A percentile compares a stretch with the other conserved stretches of the same genome.
Conservation (phyloP, 2,888 invertebrate genomes). For the Drosophila trichaetosa region DNA sequence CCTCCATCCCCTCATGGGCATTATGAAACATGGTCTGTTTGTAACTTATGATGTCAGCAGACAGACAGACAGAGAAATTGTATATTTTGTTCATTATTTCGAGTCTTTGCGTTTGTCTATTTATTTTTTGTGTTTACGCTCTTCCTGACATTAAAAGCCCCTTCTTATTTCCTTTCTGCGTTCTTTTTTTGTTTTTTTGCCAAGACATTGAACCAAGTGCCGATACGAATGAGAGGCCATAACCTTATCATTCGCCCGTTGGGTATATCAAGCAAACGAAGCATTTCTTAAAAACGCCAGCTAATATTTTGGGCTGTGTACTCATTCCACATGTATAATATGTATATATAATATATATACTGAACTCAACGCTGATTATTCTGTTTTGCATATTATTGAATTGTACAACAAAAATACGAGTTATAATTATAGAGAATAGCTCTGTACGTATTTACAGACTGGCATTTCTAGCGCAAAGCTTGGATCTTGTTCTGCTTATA, state of each 20-base stretch:
- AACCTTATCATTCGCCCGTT: conserved; percentile 27
- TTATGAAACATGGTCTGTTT: conserved; percentile 36
- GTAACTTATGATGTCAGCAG: conserved; percentile 70
- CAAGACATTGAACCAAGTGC: conserved; percentile 40
- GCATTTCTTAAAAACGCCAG: conserved; percentile 5
- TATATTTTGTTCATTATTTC: conserved; percentile 20
- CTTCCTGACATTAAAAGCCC: conserved; percentile 30
- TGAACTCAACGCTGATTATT: conserved; percentile 17
- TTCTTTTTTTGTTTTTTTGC: conserved; percentile 4
- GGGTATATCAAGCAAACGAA: conserved; percentile 36
- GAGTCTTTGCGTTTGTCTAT: conserved; percentile 8
- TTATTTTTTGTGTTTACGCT: conserved; percentile 36
- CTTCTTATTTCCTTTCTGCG: conserved; percentile 14
- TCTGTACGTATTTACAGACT: background rate
- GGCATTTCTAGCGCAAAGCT: background rate
- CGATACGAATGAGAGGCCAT: conserved; percentile 5
- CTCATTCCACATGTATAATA: conserved; percentile 9
- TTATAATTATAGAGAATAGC: background rate
- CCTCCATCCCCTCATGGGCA: conserved; percentile 3
- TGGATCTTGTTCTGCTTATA: background rate
- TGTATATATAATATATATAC: background rate
- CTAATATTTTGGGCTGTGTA: conserved; percentile 29
- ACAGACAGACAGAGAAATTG: conserved; percentile 18
- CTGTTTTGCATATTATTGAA: background rate
- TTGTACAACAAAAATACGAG: background rate